phyloP scores from a whole-genome alignment of 2,888 invertebrate genomes.

The Mesochorus sp. region DNA sequence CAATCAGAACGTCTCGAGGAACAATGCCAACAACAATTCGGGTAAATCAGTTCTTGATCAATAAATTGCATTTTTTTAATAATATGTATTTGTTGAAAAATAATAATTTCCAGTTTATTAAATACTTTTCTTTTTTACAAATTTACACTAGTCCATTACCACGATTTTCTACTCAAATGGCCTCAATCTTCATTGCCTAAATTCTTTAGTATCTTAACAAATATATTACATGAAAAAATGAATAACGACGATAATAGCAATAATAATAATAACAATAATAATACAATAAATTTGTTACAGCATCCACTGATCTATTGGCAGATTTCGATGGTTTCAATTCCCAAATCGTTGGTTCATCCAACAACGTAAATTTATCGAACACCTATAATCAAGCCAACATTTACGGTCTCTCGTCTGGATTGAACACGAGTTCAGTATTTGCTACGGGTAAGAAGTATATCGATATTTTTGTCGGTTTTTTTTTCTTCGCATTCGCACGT shows the following conservation, averaged over 20 bases:
- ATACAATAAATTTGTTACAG: constrained; percentile 59
- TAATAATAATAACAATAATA: too few relatives aligned
- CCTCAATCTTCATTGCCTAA: too few relatives aligned
- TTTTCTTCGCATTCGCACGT: constrained; percentile 46
- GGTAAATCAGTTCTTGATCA: constrained; percentile 66
- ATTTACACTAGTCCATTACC: too few relatives aligned
- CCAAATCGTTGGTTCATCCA: constrained; percentile 67
- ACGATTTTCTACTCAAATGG: too few relatives aligned
- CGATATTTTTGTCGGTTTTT: not conserved
- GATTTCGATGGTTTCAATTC: constrained; percentile 81
- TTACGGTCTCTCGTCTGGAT: constrained; percentile 60
- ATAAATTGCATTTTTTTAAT: too few relatives aligned
- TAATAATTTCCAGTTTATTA: too few relatives aligned
- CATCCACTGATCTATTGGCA: constrained; percentile 82
- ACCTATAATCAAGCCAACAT: constrained; percentile 35
- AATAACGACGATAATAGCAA: too few relatives aligned
- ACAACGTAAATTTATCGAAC: constrained; percentile 74
- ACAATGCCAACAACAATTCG: constrained; percentile 76
- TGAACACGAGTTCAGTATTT: constrained; percentile 61
- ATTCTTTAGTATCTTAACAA: too few relatives aligned
- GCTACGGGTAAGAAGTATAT: constrained; percentile 72
- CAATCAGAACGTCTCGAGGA: constrained; percentile 68
- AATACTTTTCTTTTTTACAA: too few relatives aligned
- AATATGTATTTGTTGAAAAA: too few relatives aligned
- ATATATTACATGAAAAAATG: too few relatives aligned